A percentile compares a stretch with the other conserved stretches of the same genome.
phyloP scores from a whole-genome alignment of 2,797 vertebrate species.

The Anisognathus igniventris region DNA sequence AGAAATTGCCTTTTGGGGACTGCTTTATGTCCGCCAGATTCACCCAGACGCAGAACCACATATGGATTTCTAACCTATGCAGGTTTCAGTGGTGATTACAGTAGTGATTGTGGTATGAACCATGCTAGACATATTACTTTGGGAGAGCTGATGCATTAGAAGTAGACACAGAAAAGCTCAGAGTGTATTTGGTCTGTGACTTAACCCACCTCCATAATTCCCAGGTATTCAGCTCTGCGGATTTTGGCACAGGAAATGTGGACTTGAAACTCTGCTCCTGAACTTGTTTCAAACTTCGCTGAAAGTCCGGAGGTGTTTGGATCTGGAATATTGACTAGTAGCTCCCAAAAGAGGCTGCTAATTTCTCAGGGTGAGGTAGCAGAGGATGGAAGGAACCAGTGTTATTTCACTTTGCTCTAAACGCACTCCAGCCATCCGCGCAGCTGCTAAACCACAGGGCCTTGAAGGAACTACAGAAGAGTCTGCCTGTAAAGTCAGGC shows the following conservation, averaged over 20 bases:
- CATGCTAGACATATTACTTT: conserved; percentile 15
- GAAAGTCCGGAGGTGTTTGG: neutral
- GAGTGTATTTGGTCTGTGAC: neutral
- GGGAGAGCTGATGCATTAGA: neutral
- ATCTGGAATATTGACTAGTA: conserved; percentile 40
- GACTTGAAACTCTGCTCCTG: conserved; percentile 25
- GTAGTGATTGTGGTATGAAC: conserved; percentile 9
- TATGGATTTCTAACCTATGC: conserved; percentile 34
- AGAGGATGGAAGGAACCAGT: conserved; percentile 7
- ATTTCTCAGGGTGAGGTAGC: conserved; percentile 11
- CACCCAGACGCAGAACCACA: neutral
- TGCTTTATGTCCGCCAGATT: conserved; percentile 40
- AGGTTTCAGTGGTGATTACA: conserved; percentile 35
- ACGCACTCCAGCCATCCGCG: neutral
- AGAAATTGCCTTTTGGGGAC: conserved; percentile 10
- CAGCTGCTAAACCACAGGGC: neutral
- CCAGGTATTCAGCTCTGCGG: neutral
- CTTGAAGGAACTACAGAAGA: conserved; percentile 14
- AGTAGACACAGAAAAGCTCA: conserved; percentile 10
- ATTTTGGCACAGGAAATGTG: conserved; percentile 17
- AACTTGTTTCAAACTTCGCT: conserved; percentile 21
- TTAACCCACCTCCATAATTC: conserved; percentile 24
- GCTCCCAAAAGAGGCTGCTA: conserved; percentile 44
- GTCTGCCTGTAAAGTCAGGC: neutral
- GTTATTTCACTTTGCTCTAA: conserved; percentile 52